Evolutionary conservation across 2,888 invertebrate species (phyloP).

Genomic region (Philereme transversata): DNA sequence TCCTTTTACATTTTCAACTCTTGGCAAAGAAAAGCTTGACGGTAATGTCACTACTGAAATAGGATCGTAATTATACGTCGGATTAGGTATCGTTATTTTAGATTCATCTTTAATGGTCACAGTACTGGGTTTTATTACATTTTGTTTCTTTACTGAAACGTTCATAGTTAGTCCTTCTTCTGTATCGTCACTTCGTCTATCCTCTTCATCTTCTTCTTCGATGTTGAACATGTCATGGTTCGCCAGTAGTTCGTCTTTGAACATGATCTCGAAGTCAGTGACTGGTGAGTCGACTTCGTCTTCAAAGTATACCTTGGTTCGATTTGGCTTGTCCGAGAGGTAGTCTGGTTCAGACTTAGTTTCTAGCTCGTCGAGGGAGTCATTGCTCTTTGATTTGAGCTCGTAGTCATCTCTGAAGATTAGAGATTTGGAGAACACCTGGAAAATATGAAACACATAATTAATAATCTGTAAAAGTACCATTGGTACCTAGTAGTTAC

Average conservation of each 20-base stretch:
- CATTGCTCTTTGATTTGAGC: slow-evolving; percentile 61
- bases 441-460: slow-evolving; percentile 42
- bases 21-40: slow-evolving; percentile 64
- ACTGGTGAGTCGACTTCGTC: slow-evolving; percentile 78
- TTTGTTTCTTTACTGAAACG: slow-evolving; percentile 68
- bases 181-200: slow-evolving; percentile 64
- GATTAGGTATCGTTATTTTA: slow-evolving; percentile 70
- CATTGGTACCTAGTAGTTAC: too few relatives aligned
- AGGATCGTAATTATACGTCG: slow-evolving; percentile 73
- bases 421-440: slow-evolving; percentile 80
- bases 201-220: slow-evolving; percentile 79
- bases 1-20: slow-evolving; percentile 74
- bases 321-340: slow-evolving; percentile 67
- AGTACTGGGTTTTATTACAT: slow-evolving; percentile 74
- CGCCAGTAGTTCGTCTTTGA: slow-evolving; percentile 75
- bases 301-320: slow-evolving; percentile 79
- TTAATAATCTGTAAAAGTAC: too few relatives aligned
- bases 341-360: slow-evolving; percentile 78
- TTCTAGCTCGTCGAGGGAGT: slow-evolving; percentile 71
- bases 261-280: slow-evolving; percentile 82
- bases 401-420: slow-evolving; percentile 79
- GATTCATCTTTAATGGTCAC: slow-evolving; percentile 75
- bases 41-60: slow-evolving; percentile 63
- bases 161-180: slow-evolving; percentile 77
- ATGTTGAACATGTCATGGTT: slow-evolving; percentile 77